Conservation (phyloP, 2,113 vertebrate species). For the Stomatorhinus ivindoensis region DNA sequence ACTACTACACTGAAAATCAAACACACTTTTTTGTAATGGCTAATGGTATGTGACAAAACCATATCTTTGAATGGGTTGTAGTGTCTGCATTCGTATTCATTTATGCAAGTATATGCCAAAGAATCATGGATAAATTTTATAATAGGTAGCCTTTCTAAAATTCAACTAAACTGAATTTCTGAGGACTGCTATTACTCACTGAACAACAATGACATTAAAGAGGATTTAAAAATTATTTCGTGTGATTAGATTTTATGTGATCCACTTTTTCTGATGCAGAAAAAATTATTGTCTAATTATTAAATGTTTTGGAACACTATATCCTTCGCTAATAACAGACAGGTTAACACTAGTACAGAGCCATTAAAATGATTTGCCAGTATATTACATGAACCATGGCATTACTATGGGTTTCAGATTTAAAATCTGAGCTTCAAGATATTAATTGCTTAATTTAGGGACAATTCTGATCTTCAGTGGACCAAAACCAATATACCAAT, state of each 20-base stretch:
- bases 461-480: constrained; percentile 11
- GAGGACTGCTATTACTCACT: background rate
- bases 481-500: background rate
- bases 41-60: background rate
- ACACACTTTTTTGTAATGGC: background rate
- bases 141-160: background rate
- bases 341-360: background rate
- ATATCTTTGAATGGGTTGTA: background rate
- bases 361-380: background rate
- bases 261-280: background rate
- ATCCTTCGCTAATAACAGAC: background rate
- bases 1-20: background rate
- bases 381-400: background rate
- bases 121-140: background rate
- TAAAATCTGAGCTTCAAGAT: background rate
- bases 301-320: background rate
- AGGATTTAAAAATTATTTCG: background rate
- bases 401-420: background rate
- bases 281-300: background rate
- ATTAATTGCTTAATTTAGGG: constrained; percentile 12
- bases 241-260: background rate
- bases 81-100: background rate
- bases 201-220: background rate
- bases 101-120: background rate
- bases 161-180: background rate